A percentile compares a stretch with the other conserved stretches of the same genome.
Conservation (phyloP, 2,888 invertebrate genomes). For the Mimas tiliae region DNA sequence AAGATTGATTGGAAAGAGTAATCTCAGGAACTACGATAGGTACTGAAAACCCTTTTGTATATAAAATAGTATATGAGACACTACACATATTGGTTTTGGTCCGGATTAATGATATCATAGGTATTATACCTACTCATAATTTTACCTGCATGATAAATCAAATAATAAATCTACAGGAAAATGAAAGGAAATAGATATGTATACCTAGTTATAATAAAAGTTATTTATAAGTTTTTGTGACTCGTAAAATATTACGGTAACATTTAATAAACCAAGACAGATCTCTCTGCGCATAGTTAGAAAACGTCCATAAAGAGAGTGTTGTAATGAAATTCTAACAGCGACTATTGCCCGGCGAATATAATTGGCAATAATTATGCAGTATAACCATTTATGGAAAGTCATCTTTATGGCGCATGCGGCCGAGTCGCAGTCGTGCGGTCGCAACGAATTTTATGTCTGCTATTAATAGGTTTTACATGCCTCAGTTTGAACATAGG, state of each 20-base stretch:
- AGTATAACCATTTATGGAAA: conserved; percentile 52
- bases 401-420: conserved; percentile 50
- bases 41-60: too few species aligned
- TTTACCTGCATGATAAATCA: too few species aligned
- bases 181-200: too few species aligned
- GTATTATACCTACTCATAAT: too few species aligned
- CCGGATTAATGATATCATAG: too few species aligned
- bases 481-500: not conserved
- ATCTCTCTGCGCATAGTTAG: conserved; percentile 9
- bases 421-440: not conserved
- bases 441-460: conserved; percentile 16
- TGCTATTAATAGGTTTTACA: not conserved
- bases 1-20: too few species aligned
- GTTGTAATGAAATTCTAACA: conserved; percentile 52
- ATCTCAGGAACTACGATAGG: too few species aligned
- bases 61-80: too few species aligned
- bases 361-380: conserved; percentile 62
- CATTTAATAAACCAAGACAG: not conserved
- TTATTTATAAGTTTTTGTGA: not conserved
- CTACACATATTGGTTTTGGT: too few species aligned
- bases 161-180: too few species aligned
- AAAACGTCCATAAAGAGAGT: conserved; percentile 28
- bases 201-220: too few species aligned
- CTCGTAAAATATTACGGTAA: not conserved
- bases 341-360: conserved; percentile 54